phyloP scores from a whole-genome alignment of 2,888 invertebrate species.

The Galeruca laticollis region DNA sequence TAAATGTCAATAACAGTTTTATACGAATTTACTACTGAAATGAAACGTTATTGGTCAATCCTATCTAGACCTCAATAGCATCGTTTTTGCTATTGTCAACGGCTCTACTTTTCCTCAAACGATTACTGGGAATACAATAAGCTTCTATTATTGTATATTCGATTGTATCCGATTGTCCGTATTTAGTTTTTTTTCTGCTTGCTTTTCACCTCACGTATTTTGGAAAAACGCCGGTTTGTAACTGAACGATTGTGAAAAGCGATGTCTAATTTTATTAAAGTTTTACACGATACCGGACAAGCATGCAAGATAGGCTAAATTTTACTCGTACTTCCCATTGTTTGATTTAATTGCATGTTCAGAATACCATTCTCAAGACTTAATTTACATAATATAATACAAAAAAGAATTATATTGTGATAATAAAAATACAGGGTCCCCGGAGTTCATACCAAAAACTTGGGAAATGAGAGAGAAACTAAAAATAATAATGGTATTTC shows the following conservation, averaged over 20 bases:
- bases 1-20: not conserved
- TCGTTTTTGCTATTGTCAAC: constrained; percentile 1
- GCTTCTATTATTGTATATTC: constrained; percentile 10
- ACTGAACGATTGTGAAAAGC: not conserved
- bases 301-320: too few species aligned
- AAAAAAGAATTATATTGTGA: too few species aligned
- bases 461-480: too few species aligned
- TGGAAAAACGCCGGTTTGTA: constrained; percentile 6
- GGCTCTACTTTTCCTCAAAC: constrained; percentile 1
- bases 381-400: too few species aligned
- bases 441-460: too few species aligned
- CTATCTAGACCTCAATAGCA: not conserved
- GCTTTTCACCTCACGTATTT: not conserved
- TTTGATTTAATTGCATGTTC: too few species aligned
- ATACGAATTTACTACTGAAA: not conserved
- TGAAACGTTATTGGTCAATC: constrained; percentile 6
- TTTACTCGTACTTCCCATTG: not conserved
- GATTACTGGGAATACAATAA: constrained; percentile 10
- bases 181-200: not conserved
- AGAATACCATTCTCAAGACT: not conserved
- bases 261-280: not conserved
- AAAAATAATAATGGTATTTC: too few species aligned
- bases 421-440: too few species aligned
- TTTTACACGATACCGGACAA: not conserved
- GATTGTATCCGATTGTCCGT: constrained; percentile 12